Evolutionary conservation across 2,113 vertebrate genomes (phyloP).

Genomic region (Suricata suricatta): DNA sequence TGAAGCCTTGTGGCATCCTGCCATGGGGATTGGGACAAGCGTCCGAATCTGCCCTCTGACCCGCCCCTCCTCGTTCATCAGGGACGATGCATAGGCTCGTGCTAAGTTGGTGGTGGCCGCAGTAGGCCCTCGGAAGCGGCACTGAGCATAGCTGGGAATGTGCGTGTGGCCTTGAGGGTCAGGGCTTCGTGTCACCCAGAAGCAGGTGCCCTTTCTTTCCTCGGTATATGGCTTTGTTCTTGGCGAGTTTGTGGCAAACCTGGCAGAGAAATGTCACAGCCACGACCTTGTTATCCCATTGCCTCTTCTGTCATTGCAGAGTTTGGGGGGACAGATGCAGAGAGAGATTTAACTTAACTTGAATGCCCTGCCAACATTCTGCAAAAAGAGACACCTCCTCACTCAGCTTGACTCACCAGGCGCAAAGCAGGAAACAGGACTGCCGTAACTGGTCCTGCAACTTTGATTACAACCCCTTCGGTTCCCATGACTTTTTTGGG

Average conservation of each 20-base stretch:
- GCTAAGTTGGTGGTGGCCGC: rapidly evolving
- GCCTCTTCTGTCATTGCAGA: neutral
- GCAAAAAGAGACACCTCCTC: neutral
- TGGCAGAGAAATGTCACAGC: neutral
- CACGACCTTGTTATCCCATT: rapidly evolving
- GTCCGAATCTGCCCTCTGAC: neutral
- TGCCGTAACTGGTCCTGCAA: neutral
- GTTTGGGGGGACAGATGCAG: rapidly evolving
- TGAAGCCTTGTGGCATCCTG: neutral
- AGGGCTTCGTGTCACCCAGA: neutral
- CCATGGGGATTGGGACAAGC: neutral
- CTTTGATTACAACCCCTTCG: neutral
- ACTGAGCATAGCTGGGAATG: rapidly evolving
- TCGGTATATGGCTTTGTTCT: neutral
- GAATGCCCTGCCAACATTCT: neutral
- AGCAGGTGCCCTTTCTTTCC: neutral
- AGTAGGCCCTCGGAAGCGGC: rapidly evolving
- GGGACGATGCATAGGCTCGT: rapidly evolving
- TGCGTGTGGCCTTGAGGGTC: rapidly evolving
- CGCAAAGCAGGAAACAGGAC: neutral
- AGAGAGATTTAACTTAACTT: neutral
- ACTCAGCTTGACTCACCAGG: neutral
- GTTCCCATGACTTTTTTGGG: neutral
- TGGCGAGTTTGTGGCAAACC: neutral
- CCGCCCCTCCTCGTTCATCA: neutral